phyloP scores from a whole-genome alignment of 1,140 invertebrate genomes.

The Pygmarrhopalites habei region DNA sequence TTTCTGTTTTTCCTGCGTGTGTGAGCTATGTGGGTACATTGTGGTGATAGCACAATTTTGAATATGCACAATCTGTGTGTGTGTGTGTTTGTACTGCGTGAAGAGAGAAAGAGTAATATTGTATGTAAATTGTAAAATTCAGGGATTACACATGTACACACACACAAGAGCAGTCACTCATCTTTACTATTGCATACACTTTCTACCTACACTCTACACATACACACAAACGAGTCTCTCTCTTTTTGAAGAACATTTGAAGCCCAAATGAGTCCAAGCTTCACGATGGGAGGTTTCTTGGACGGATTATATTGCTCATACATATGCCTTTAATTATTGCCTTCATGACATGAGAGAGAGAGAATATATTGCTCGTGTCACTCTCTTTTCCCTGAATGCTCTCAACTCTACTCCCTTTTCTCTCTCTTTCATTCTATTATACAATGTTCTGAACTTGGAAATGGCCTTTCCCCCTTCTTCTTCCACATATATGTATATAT shows the following conservation, averaged over 20 bases:
- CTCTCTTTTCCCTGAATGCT: slow-evolving; percentile 3
- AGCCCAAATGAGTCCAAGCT: neutral
- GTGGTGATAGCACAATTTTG: no score
- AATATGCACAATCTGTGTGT: no score
- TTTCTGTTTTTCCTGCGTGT: no score
- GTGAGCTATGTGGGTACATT: no score
- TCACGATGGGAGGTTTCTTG: slow-evolving; percentile 28
- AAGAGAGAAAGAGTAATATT: neutral
- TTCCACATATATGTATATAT: neutral
- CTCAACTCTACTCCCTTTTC: neutral
- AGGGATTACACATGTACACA: neutral
- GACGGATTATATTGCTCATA: slow-evolving; percentile 25
- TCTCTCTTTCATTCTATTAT: neutral
- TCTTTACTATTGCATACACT: neutral
- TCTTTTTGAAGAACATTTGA: no score
- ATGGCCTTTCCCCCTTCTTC: neutral
- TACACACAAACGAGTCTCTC: no score
- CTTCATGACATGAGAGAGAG: slow-evolving; percentile 25
- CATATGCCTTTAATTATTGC: slow-evolving; percentile 30
- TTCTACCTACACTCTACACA: no score
- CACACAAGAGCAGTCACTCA: neutral
- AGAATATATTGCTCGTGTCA: slow-evolving; percentile 29
- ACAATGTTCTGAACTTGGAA: neutral
- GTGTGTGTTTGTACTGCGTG: neutral
- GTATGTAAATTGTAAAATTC: neutral